Conservation (phyloP, 2,113 vertebrate genomes). For the Vulpes ferrilata region DNA sequence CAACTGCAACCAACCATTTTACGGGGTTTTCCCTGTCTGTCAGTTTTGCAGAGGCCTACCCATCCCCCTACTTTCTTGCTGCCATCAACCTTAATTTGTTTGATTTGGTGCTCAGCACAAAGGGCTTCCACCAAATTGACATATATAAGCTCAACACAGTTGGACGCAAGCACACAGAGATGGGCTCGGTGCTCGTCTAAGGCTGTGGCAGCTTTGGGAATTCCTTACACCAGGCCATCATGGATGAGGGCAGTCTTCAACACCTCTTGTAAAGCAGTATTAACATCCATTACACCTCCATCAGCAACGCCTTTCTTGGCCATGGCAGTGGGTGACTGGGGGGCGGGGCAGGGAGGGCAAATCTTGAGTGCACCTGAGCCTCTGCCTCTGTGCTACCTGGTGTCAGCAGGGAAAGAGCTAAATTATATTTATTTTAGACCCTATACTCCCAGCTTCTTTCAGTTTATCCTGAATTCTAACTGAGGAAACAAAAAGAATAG, state of each 20-base stretch:
- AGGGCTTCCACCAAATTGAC: background rate
- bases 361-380: background rate
- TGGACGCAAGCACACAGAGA: background rate
- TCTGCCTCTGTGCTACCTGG: background rate
- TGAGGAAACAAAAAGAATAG: constrained; percentile 42
- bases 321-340: background rate
- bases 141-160: background rate
- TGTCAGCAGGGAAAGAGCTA: background rate
- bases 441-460: background rate
- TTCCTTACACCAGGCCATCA: background rate
- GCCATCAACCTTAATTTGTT: background rate
- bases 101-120: background rate
- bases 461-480: constrained; percentile 41
- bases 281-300: background rate
- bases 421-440: constrained; percentile 48
- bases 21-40: background rate
- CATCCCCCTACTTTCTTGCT: background rate
- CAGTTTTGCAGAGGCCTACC: background rate
- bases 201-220: background rate
- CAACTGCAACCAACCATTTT: background rate
- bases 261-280: background rate
- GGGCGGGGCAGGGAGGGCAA: too few species aligned
- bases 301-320: background rate
- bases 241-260: background rate
- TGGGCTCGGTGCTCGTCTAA: background rate